A percentile compares a stretch with the other conserved stretches of the same genome.
phyloP scores from a whole-genome alignment of 2,888 invertebrate species.

The Hybos culiciformis region DNA sequence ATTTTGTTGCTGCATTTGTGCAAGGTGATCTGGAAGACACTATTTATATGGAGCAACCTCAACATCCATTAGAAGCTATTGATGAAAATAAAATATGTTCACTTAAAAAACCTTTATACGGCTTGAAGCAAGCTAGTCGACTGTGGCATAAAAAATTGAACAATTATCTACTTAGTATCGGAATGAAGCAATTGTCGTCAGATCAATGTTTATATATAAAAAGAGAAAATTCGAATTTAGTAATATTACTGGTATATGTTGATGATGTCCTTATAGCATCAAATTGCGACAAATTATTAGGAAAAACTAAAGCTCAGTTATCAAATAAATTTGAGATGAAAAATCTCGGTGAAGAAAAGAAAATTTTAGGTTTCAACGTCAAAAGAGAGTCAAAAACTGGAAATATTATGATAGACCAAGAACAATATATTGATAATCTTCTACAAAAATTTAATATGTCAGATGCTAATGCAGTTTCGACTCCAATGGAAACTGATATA shows the following conservation, averaged over 20 bases:
- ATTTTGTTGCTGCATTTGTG: neutral
- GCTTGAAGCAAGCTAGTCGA: neutral
- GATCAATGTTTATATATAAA: neutral
- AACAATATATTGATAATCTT: neutral
- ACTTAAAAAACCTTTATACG: neutral
- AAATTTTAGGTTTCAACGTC: neutral
- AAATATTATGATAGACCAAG: neutral
- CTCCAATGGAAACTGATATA: conserved; percentile 7
- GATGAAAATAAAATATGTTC: neutral
- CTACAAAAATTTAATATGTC: conserved; percentile 9
- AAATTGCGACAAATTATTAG: neutral
- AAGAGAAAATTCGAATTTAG: neutral
- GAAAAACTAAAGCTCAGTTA: neutral
- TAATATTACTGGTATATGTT: neutral
- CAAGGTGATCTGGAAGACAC: neutral
- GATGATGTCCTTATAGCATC: neutral
- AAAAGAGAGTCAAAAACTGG: neutral
- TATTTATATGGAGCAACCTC: neutral
- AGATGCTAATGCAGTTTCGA: conserved; percentile 7
- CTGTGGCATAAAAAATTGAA: neutral
- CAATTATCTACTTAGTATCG: neutral
- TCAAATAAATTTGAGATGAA: neutral
- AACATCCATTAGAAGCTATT: neutral
- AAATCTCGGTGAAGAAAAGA: neutral
- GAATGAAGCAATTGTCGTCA: neutral